Evolutionary conservation across 2,888 invertebrate genomes (phyloP).

Genomic region (Ceramica pisi): DNA sequence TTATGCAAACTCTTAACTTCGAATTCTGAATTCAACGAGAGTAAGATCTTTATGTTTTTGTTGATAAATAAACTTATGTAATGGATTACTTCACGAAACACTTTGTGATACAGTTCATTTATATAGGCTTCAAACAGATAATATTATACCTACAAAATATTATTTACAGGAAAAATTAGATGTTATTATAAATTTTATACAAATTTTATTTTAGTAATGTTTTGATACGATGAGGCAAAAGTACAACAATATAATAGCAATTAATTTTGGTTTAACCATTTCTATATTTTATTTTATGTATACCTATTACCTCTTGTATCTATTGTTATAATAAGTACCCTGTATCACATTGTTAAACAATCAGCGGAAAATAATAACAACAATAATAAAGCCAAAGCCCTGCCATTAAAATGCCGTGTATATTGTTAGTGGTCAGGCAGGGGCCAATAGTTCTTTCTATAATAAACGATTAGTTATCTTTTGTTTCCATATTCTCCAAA

Average conservation of each 20-base stretch:
- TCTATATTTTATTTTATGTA: background rate
- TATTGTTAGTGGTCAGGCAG: too few relatives aligned
- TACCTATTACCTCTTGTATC: background rate
- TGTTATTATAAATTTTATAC: background rate
- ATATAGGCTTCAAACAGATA: background rate
- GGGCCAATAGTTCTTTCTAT: too few relatives aligned
- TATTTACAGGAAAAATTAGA: background rate
- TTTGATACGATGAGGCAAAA: background rate
- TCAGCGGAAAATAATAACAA: background rate
- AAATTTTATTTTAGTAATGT: background rate
- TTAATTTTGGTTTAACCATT: background rate
- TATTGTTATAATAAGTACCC: conserved; percentile 2
- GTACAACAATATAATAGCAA: background rate
- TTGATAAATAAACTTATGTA: too few relatives aligned
- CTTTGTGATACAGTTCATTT: background rate
- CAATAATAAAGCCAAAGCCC: conserved; percentile 19
- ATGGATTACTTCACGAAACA: too few relatives aligned
- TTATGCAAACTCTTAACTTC: too few relatives aligned
- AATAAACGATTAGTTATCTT: too few relatives aligned
- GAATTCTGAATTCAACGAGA: too few relatives aligned
- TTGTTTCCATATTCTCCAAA: too few relatives aligned
- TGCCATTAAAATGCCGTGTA: too few relatives aligned
- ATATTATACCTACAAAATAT: background rate
- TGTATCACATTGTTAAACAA: background rate
- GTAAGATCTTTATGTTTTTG: too few relatives aligned